A percentile compares a stretch with the other conserved stretches of the same genome.
These are phyloP conservation scores for Periphyllus acericola DNA, from an alignment of 2,888 invertebrate species.

Conservation along the genomic window DNA sequence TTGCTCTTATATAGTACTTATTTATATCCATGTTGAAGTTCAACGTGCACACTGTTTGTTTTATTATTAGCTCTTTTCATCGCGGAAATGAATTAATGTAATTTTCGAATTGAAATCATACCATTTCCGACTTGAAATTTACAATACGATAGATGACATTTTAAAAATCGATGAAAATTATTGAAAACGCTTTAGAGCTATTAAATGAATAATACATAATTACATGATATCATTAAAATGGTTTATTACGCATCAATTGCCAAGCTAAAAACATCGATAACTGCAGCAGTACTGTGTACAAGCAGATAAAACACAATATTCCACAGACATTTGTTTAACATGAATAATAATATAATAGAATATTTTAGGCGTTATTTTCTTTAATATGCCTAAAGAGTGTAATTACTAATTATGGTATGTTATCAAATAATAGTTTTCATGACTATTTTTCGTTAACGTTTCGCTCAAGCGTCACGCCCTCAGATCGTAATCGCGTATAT, in stretches of 20 bases:
- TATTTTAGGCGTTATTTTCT: not conserved
- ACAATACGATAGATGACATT: not conserved
- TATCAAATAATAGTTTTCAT: conserved; percentile 4
- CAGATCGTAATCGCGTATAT: conserved; percentile 2
- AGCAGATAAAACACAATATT: not conserved
- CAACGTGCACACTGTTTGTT: not conserved
- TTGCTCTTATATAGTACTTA: not conserved
- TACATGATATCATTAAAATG: not conserved
- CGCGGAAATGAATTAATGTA: not conserved
- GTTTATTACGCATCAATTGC: not conserved
- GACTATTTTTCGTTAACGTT: conserved; percentile 8
- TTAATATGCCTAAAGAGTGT: not conserved
- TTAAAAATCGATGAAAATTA: not conserved
- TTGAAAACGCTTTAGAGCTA: not conserved
- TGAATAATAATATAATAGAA: not conserved
- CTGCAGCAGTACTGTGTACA: not conserved
- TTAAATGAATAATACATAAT: too few species aligned
- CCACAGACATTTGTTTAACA: not conserved
- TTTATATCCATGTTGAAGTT: not conserved
- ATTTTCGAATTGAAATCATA: not conserved
- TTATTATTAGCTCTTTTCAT: not conserved
- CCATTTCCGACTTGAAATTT: not conserved
- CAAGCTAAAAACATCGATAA: not conserved
- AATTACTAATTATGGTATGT: not conserved
- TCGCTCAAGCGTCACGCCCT: conserved; percentile 29